phyloP scores from a whole-genome alignment of 1,140 invertebrate species.

The Battus philenor region DNA sequence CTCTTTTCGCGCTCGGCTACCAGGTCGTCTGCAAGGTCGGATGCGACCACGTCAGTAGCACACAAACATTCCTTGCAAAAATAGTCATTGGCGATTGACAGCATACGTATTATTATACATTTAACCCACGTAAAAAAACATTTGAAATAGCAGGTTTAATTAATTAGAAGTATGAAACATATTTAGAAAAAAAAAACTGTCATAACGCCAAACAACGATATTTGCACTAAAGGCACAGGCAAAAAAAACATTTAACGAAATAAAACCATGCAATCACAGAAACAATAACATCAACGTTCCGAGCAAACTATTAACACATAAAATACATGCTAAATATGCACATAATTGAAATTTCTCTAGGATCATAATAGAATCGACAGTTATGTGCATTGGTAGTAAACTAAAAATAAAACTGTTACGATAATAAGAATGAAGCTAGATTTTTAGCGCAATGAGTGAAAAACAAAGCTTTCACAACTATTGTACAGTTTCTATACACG shows the following conservation, averaged over 20 bases:
- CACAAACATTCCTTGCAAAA: too few species aligned
- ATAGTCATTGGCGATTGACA: too few species aligned
- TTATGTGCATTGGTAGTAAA: slow-evolving; percentile 44
- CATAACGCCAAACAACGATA: too few species aligned
- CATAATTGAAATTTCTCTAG: slow-evolving; percentile 19
- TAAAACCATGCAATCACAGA: slow-evolving; percentile 58
- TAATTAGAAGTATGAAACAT: too few species aligned
- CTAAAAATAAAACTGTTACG: slow-evolving; percentile 53
- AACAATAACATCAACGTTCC: slow-evolving; percentile 46
- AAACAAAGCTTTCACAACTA: slow-evolving; percentile 66
- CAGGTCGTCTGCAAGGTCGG: slow-evolving; percentile 92
- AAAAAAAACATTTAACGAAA: slow-evolving; percentile 52
- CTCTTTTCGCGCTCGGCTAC: slow-evolving; percentile 96
- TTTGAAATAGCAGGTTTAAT: too few species aligned
- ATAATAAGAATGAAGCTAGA: slow-evolving; percentile 56
- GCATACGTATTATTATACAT: too few species aligned
- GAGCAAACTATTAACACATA: slow-evolving; percentile 60
- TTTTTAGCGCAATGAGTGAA: slow-evolving; percentile 61
- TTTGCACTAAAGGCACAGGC: slow-evolving; percentile 39
- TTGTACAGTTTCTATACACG: slow-evolving; percentile 59
- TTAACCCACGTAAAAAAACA: not conserved
- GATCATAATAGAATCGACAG: not conserved
- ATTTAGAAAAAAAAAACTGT: too few species aligned
- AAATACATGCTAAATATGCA: slow-evolving; percentile 53
- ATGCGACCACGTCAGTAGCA: slow-evolving; percentile 60